These are phyloP conservation scores for Scaptomyza cyrtandrae DNA, from an alignment of 2,888 invertebrate genomes.

Conservation along the genomic window DNA sequence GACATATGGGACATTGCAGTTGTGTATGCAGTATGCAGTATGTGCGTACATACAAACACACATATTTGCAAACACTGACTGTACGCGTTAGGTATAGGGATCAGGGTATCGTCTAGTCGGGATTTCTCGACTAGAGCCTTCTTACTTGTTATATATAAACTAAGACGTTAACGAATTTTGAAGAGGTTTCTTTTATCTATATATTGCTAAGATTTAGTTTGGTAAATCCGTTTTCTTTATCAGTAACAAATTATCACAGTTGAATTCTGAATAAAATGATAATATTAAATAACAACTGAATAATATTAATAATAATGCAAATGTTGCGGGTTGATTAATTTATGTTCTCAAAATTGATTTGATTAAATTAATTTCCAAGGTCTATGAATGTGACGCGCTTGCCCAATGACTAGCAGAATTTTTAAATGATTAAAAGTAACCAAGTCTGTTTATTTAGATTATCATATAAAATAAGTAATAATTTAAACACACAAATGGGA, in stretches of 20 bases:
- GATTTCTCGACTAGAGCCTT: too few species aligned
- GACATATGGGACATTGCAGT: too few species aligned
- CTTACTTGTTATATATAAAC: too few species aligned
- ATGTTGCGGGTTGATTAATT: neutral
- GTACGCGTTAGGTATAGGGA: too few species aligned
- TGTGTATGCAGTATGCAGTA: too few species aligned
- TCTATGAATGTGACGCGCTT: neutral
- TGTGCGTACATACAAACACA: too few species aligned
- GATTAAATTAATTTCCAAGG: neutral
- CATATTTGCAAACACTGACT: too few species aligned
- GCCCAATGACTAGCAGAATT: neutral
- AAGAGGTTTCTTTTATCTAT: neutral
- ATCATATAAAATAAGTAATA: slow-evolving; percentile 4
- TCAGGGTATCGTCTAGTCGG: too few species aligned
- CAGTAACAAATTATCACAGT: neutral
- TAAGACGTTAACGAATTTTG: too few species aligned
- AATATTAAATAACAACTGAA: too few species aligned
- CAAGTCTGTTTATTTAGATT: neutral
- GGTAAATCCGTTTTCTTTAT: neutral
- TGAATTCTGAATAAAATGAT: neutral
- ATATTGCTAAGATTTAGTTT: neutral
- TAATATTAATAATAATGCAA: too few species aligned
- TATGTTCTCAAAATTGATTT: neutral
- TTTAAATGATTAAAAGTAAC: neutral
- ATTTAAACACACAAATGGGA: slow-evolving; percentile 3